Evolutionary conservation across 2,113 vertebrate species (phyloP), one percentile per base, ranked within the genome.

Genomic region (Oxyura jamaicensis): DNA sequence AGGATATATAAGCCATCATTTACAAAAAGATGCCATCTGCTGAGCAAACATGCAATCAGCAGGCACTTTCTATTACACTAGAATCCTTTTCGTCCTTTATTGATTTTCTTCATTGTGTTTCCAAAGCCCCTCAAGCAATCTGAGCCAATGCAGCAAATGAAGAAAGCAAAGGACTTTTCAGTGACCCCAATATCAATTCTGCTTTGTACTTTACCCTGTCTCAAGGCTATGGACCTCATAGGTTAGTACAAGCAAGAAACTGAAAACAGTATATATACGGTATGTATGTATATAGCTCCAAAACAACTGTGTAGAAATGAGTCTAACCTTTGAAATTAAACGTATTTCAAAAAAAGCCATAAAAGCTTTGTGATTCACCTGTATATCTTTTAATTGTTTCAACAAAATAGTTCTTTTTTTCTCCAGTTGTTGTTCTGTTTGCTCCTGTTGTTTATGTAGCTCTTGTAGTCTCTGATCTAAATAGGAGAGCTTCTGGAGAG

Each of bases 21-120:
- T 97, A 97, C 97, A 95, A 96, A 79, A 97, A 98, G 97, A 97
- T 98, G 98, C 97, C 97, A 98, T 97, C 97, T 97, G 96, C 97
- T 98, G 98, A 97, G 97, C 96, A 96, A 98, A 98, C 95, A 81
- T 63, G 90, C 90, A 96, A 98, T 96, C 91, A 97, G 97, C 97
- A 97, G 90, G 86, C 93, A 86, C 92, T 96, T 97, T 94, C 83
- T 95, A 96, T 96, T 90, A 95, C 5, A 90, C 80, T 39, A 68
- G 91, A 83, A 91, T 91, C 85, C 86, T 96, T 96, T 96, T 88
- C 6, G 60, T 86, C 71, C 85, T 94, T 83, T 93, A 96, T 95
- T 97, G 96, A 96, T 96, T 97, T 96, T 96, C 72, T 94, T 83
- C 86, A 73, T 77, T 92, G 87, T 59, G 88, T 95, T 92, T 91